Base-by-base conservation (phyloP, 2,888 invertebrate species). In the Phaonia tiefii region DNA sequence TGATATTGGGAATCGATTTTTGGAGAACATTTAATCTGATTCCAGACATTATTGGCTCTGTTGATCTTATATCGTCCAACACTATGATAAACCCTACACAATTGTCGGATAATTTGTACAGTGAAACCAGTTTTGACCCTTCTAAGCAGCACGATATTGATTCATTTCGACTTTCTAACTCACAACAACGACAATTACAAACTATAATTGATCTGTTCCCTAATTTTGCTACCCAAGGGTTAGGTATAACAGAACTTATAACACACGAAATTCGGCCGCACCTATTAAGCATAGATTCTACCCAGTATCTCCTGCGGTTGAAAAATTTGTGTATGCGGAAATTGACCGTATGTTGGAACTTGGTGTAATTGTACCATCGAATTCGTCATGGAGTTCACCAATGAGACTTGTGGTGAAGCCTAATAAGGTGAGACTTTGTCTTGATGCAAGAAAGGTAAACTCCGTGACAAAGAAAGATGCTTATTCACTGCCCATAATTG, bases 331-430 rank as follows among this genome's bases (percentile, higher is more conserved):
- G 51, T 67, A 51, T 54, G 20, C 8, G 4, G 67, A 67, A 39
- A 51, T 67, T 8, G 67, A 44, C 13, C 58, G 85, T 1, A 89
- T 89, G 88, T 44, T 88, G 1, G 60, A 46, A 0, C 66, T 85
- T 1, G 86, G 83, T 1, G 83, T 89, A 0, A 85, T 89, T 10
- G 87, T 88, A 54, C 82, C 77, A 3, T 86, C 85, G 0, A 71
- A 51, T 1, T 88, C 88, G 22, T 73, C 85, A 0, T 75, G 58
- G 66, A 75, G 60, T 39, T 76, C 76, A 2, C 76, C 70, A 0
- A 76, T 76, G 70, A 37, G 76, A 2, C 20, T 76, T 4, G 76
- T 70, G 0, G 17, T 76, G 2, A 70, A 76, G 11, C 76, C 76
- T 37, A 58, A 49, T 31, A 70, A 76, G n/a, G 54, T 76, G n/a